phyloP scores from a whole-genome alignment of 2,888 invertebrate species.

The Drosophila percnosoma region DNA sequence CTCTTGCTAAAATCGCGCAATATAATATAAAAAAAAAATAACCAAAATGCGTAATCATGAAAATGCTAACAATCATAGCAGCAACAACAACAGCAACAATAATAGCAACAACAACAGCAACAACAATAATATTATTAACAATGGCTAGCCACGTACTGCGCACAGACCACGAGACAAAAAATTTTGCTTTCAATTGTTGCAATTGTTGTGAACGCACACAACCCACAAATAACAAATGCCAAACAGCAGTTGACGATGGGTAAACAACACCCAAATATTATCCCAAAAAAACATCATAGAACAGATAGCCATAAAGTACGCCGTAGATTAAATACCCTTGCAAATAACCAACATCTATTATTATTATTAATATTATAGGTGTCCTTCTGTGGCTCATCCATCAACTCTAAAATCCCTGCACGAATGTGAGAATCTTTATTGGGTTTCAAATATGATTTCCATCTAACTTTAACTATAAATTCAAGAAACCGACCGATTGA shows the following conservation, averaged over 20 bases:
- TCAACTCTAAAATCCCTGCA: neutral
- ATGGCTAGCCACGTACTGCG: conserved; percentile 41
- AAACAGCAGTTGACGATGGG: conserved; percentile 57
- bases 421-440: neutral
- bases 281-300: conserved; percentile 1
- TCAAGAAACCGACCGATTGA: neutral
- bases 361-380: neutral
- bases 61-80: conserved; percentile 51
- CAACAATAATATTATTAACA: conserved; percentile 12
- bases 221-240: neutral
- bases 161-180: conserved; percentile 33
- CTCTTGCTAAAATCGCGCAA: conserved; percentile 22
- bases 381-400: neutral
- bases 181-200: conserved; percentile 54
- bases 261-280: conserved; percentile 49
- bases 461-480: neutral
- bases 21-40: conserved; percentile 20
- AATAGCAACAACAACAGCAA: neutral
- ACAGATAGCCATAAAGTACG: neutral
- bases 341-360: neutral
- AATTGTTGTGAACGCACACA: conserved; percentile 13
- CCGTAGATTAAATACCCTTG: neutral
- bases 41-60: conserved; percentile 63
- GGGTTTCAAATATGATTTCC: too few relatives aligned
- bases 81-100: neutral